Conservation (phyloP, 2,113 vertebrate species). For the Nibea albiflora region DNA sequence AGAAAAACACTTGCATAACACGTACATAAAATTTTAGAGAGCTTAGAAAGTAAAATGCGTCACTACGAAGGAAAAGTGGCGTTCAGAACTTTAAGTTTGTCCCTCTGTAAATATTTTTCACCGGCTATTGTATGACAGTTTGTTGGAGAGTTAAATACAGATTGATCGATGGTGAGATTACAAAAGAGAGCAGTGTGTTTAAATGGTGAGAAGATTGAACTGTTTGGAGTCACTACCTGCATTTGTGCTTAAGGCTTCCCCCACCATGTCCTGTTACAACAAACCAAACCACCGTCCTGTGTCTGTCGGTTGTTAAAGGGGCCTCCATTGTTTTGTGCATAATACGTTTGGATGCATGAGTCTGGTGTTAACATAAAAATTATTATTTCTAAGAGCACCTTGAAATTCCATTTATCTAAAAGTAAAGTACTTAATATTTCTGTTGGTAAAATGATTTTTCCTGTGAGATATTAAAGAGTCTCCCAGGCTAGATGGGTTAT, state of each 20-base stretch:
- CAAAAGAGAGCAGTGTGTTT: constrained; percentile 52
- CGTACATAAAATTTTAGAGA: neutral
- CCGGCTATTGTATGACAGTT: constrained; percentile 72
- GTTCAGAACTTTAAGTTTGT: constrained; percentile 58
- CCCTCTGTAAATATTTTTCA: constrained; percentile 72
- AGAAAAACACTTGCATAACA: constrained; percentile 22
- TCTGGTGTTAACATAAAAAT: too few species aligned
- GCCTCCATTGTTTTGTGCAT: constrained; percentile 22
- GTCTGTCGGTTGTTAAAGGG: constrained; percentile 31
- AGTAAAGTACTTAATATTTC: too few species aligned
- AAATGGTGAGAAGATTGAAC: constrained; percentile 68
- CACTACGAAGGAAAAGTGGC: constrained; percentile 10
- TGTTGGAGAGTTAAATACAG: constrained; percentile 51
- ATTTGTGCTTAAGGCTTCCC: constrained; percentile 73
- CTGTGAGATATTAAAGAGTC: too few species aligned
- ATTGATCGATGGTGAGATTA: constrained; percentile 63
- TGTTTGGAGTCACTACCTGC: constrained; percentile 75
- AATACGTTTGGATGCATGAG: constrained; percentile 1
- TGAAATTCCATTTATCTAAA: too few species aligned
- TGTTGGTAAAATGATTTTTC: too few species aligned
- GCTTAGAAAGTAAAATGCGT: constrained; percentile 33
- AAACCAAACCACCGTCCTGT: constrained; percentile 40
- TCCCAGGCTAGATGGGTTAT: too few species aligned
- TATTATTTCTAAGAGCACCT: too few species aligned
- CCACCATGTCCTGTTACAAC: constrained; percentile 66